Conservation (phyloP, 2,888 invertebrate species). For the Tetheella fluctuosa region DNA sequence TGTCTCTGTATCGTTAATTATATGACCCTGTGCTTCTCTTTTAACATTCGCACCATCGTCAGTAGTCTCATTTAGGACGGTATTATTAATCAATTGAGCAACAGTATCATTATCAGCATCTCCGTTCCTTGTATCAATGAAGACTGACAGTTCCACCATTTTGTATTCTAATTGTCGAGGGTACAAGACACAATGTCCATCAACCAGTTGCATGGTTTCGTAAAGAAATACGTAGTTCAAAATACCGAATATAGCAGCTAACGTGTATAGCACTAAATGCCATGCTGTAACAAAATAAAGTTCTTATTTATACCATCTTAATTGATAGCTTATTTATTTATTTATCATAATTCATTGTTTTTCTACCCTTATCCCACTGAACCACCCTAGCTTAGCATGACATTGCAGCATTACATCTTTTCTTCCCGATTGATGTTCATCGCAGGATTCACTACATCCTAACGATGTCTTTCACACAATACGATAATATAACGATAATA, state of each 20-base stretch:
- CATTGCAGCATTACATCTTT: no score
- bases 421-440: no score
- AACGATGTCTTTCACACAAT: no score
- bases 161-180: constrained; percentile 64
- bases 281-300: constrained; percentile 60
- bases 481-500: no score
- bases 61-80: constrained; percentile 26
- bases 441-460: no score
- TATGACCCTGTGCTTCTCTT: constrained; percentile 38
- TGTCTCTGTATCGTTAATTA: constrained; percentile 18
- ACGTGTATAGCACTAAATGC: constrained; percentile 63
- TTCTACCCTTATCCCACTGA: no score
- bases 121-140: constrained; percentile 24
- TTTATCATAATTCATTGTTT: no score
- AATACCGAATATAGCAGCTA: constrained; percentile 67
- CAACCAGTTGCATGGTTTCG: constrained; percentile 64
- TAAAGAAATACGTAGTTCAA: constrained; percentile 71
- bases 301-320: constrained; percentile 8
- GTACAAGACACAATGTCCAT: constrained; percentile 63
- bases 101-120: constrained; percentile 31
- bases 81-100: constrained; percentile 41
- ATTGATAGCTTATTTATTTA: no score
- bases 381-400: no score
- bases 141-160: constrained; percentile 44
- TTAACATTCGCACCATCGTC: constrained; percentile 37